Conservation (phyloP, 2,888 invertebrate genomes). For the Taenaris catops region DNA sequence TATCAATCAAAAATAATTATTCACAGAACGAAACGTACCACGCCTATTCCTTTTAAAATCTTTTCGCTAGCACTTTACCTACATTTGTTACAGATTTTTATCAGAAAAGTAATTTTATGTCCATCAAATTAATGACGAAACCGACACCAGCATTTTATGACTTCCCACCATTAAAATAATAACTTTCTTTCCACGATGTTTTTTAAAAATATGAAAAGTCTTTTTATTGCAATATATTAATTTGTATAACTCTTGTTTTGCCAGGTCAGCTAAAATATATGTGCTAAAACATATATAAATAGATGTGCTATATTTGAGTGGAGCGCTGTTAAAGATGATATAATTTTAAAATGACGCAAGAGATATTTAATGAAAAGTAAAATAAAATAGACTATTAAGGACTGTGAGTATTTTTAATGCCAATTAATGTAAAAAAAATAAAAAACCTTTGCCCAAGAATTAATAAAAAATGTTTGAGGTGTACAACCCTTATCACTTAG, state of each 20-base stretch:
- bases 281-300: too few relatives aligned
- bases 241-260: constrained; percentile 7
- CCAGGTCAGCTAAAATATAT: too few relatives aligned
- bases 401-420: too few relatives aligned
- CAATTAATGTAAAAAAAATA: too few relatives aligned
- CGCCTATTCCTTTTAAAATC: constrained; percentile 13
- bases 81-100: constrained; percentile 32
- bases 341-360: too few relatives aligned
- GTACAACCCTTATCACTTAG: too few relatives aligned
- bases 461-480: too few relatives aligned
- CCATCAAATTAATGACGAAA: constrained; percentile 64
- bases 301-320: too few relatives aligned
- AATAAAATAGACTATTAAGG: too few relatives aligned
- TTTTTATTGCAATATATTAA: constrained; percentile 17
- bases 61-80: constrained; percentile 24
- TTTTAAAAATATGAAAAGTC: constrained; percentile 39
- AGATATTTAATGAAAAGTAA: too few relatives aligned
- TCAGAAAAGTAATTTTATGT: constrained; percentile 45
- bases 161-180: constrained; percentile 72
- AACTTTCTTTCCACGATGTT: constrained; percentile 45
- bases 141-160: constrained; percentile 55
- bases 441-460: too few relatives aligned
- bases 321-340: too few relatives aligned
- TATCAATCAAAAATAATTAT: constrained; percentile 7
- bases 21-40: not conserved